These are phyloP conservation scores for Craniophora ligustri DNA, from an alignment of 2,888 invertebrate genomes.

Conservation along the genomic window DNA sequence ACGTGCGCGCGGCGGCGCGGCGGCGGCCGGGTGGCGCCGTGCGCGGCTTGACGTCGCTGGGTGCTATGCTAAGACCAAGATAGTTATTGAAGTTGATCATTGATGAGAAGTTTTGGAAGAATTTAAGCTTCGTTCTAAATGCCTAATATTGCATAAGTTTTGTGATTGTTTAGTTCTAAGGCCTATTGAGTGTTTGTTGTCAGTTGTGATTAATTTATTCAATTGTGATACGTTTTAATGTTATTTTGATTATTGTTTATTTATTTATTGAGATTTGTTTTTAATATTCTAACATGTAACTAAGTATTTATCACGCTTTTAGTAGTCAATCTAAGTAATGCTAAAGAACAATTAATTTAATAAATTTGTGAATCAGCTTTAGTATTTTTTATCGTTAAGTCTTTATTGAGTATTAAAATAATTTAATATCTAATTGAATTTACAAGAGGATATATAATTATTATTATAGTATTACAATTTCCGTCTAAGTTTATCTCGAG, in stretches of 20 bases:
- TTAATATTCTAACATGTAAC: slow-evolving; percentile 23
- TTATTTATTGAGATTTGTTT: slow-evolving; percentile 28
- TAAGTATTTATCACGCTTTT: slow-evolving; percentile 51
- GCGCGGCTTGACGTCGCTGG: slow-evolving; percentile 61
- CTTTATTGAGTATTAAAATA: slow-evolving; percentile 40
- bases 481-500: slow-evolving; percentile 42
- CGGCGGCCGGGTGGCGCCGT: slow-evolving; percentile 19
- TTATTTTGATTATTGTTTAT: slow-evolving; percentile 27
- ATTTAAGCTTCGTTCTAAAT: slow-evolving; percentile 33
- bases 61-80: slow-evolving; percentile 84
- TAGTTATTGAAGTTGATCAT: slow-evolving; percentile 65
- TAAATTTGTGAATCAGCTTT: slow-evolving; percentile 41
- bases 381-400: slow-evolving; percentile 29
- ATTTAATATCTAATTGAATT: no score
- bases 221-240: slow-evolving; percentile 16
- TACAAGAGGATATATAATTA: no score
- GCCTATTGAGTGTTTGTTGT: slow-evolving; percentile 26
- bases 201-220: slow-evolving; percentile 20
- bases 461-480: slow-evolving; percentile 29
- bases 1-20: not conserved
- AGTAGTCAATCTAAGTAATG: slow-evolving; percentile 45
- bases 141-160: slow-evolving; percentile 17
- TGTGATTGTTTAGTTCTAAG: slow-evolving; percentile 25
- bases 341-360: slow-evolving; percentile 33
- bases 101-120: slow-evolving; percentile 44